Conservation (phyloP, 2,113 vertebrate genomes). For the Rhabdomys dilectus region DNA sequence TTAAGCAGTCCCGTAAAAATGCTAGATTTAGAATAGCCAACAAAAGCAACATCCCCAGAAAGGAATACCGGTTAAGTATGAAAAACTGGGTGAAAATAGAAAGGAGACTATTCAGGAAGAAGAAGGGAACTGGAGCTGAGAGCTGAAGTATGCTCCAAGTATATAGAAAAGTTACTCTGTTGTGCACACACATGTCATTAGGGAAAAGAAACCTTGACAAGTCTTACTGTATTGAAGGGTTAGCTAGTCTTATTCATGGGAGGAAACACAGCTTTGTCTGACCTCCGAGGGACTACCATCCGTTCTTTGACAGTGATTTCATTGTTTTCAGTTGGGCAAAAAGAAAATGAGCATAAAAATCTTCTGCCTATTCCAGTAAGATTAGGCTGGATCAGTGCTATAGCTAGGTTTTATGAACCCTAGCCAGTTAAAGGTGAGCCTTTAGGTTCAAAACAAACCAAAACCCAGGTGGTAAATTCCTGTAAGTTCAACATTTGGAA, state of each 20-base stretch:
- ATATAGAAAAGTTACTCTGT: not conserved
- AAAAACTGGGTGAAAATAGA: not conserved
- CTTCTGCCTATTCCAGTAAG: slow-evolving; percentile 25
- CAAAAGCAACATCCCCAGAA: not conserved
- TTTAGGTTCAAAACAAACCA: not conserved
- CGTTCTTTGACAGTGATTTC: not conserved
- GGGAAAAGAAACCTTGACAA: not conserved
- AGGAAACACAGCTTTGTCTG: not conserved
- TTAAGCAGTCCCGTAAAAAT: not conserved
- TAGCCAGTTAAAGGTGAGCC: not conserved
- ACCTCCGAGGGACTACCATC: not conserved
- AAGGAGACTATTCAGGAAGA: not conserved
- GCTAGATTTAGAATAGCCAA: not conserved
- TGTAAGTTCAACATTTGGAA: not conserved
- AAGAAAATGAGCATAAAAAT: slow-evolving; percentile 32
- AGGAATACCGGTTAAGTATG: not conserved
- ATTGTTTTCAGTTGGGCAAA: slow-evolving; percentile 13
- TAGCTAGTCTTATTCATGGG: not conserved
- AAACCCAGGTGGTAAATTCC: not conserved
- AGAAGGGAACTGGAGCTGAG: not conserved
- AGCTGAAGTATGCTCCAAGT: too few relatives aligned
- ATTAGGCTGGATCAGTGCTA: not conserved
- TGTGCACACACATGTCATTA: not conserved
- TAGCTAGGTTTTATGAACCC: slow-evolving; percentile 14
- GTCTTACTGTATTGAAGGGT: not conserved